A percentile compares a stretch with the other conserved stretches of the same genome.
phyloP scores from a whole-genome alignment of 2,888 invertebrate species.

The Dasypogon diadema region DNA sequence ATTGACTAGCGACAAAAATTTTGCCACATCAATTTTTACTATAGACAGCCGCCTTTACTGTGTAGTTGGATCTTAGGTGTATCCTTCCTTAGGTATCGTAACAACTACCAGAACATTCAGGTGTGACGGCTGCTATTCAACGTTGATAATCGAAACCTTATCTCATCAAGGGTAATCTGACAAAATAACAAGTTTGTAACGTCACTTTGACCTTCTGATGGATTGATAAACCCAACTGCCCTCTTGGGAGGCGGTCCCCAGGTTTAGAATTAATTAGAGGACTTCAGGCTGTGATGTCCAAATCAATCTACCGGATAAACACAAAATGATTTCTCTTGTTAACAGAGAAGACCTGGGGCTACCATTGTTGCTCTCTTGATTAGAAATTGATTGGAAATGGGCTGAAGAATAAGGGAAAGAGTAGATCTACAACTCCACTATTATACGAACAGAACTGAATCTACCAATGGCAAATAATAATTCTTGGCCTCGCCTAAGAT shows the following conservation, averaged over 20 bases:
- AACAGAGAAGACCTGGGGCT: neutral
- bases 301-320: neutral
- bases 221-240: neutral
- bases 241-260: neutral
- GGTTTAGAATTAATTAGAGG: neutral
- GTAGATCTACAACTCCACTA: neutral
- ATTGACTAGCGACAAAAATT: neutral
- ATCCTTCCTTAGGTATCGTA: neutral
- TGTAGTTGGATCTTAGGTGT: neutral
- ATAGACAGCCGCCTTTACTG: neutral
- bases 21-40: neutral
- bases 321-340: neutral
- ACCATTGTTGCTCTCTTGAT: neutral
- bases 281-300: neutral
- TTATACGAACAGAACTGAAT: neutral
- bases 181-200: neutral
- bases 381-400: neutral
- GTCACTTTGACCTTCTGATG: neutral
- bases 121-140: neutral
- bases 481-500: neutral
- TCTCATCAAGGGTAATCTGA: neutral
- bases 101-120: neutral
- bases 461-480: neutral
- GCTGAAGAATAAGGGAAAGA: neutral
- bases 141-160: neutral